Evolutionary conservation across 2,113 vertebrate genomes (phyloP).

Genomic region (Callionymus lyra): DNA sequence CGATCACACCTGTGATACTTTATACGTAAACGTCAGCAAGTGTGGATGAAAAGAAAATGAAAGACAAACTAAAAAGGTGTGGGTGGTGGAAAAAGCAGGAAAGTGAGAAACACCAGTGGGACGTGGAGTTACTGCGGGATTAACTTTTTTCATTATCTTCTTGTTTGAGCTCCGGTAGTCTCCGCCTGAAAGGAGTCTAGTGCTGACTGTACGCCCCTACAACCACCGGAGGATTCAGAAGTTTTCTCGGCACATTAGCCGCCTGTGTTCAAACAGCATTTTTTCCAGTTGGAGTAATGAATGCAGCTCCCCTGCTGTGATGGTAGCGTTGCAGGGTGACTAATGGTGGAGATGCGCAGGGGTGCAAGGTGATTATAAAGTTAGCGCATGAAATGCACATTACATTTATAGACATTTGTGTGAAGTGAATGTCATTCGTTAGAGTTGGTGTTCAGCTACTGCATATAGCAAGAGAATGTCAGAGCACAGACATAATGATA

Average conservation of each 20-base stretch:
- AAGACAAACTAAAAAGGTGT: slow-evolving; percentile 25
- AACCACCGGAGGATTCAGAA: slow-evolving; percentile 29
- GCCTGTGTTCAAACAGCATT: slow-evolving; percentile 13
- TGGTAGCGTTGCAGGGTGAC: slow-evolving; percentile 50
- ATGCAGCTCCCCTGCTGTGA: slow-evolving; percentile 45
- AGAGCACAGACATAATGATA: slow-evolving; percentile 24
- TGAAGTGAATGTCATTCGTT: slow-evolving; percentile 5
- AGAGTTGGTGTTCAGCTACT: slow-evolving; percentile 1
- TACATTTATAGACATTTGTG: slow-evolving; percentile 34
- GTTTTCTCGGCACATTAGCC: slow-evolving; percentile 33
- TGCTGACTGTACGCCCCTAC: slow-evolving; percentile 35
- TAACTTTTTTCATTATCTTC: slow-evolving; percentile 61
- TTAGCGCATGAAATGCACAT: slow-evolving; percentile 25
- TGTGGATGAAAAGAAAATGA: no score
- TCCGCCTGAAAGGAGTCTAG: slow-evolving; percentile 39
- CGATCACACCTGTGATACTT: no score
- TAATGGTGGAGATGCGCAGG: slow-evolving; percentile 41
- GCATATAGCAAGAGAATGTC: background rate
- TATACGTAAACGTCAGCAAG: no score
- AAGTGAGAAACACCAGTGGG: slow-evolving; percentile 47
- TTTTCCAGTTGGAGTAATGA: slow-evolving; percentile 52
- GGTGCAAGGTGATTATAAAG: slow-evolving; percentile 36
- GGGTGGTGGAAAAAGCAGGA: slow-evolving; percentile 35
- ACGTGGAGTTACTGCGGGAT: slow-evolving; percentile 53
- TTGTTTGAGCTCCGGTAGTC: slow-evolving; percentile 46